Percentiles rank a stretch among this genome's conserved stretches.
phyloP scores from a whole-genome alignment of 1,140 invertebrate genomes.

The Harpegnathos saltator region DNA sequence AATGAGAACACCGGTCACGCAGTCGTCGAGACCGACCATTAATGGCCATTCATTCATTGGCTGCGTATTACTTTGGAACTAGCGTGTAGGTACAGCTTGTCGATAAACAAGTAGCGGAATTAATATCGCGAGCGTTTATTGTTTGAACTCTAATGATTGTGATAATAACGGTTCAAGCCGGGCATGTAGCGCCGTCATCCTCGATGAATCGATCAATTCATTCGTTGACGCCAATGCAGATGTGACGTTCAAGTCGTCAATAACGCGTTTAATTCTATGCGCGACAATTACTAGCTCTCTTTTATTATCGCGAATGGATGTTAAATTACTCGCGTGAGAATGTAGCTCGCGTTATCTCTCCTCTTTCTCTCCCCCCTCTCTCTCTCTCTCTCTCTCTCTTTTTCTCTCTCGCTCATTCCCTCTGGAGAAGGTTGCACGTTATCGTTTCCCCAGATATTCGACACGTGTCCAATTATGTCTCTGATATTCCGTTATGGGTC shows the following conservation, averaged over 20 bases:
- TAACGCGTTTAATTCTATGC: slow-evolving; percentile 20
- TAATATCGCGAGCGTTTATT: slow-evolving; percentile 50
- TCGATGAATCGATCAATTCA: slow-evolving; percentile 36
- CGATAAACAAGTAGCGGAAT: slow-evolving; percentile 49
- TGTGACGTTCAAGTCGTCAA: not conserved
- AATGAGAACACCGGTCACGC: slow-evolving; percentile 58
- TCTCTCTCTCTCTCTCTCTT: not conserved
- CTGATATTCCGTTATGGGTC: not conserved
- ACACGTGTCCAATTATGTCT: slow-evolving; percentile 13
- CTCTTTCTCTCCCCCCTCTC: not conserved
- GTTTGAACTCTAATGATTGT: slow-evolving; percentile 53
- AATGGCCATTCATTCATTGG: slow-evolving; percentile 52
- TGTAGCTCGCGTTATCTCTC: too few relatives aligned
- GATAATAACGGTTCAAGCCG: slow-evolving; percentile 42
- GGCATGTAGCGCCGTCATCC: slow-evolving; percentile 35
- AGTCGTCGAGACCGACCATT: slow-evolving; percentile 35
- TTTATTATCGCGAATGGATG: slow-evolving; percentile 9
- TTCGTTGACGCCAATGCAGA: not conserved
- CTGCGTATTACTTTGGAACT: slow-evolving; percentile 61
- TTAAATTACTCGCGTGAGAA: not conserved
- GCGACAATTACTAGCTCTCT: slow-evolving; percentile 2
- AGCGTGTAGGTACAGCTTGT: slow-evolving; percentile 29
- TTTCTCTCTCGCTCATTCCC: not conserved
- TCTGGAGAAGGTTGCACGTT: slow-evolving; percentile 17
- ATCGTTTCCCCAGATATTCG: not conserved